A percentile compares a stretch with the other conserved stretches of the same genome.
phyloP scores from a whole-genome alignment of 2,113 vertebrate species.

The Hirundichthys speculiger region DNA sequence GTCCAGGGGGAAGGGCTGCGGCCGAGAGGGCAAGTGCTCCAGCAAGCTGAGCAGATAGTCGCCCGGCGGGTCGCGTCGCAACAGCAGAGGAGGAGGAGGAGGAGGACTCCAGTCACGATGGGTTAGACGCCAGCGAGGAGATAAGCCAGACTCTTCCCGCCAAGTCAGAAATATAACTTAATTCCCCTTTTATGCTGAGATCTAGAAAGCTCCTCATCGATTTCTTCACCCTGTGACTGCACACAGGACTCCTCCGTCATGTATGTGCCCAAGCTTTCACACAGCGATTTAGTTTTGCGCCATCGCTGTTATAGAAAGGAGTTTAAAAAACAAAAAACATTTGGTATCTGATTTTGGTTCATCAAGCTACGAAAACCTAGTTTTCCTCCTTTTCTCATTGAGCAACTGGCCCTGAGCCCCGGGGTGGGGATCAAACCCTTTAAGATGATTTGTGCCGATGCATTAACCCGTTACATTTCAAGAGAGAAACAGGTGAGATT shows the following conservation, averaged over 20 bases:
- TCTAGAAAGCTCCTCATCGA: conserved; percentile 14
- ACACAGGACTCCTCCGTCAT: conserved; percentile 16
- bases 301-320: neutral
- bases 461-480: too few species aligned
- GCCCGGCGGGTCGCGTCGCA: neutral
- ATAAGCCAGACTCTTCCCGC: conserved; percentile 50
- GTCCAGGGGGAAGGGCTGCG: conserved; percentile 77
- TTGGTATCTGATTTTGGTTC: too few species aligned
- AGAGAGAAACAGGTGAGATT: too few species aligned
- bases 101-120: conserved; percentile 30
- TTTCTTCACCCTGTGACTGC: conserved; percentile 20
- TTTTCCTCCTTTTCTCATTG: too few species aligned
- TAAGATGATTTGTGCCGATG: too few species aligned
- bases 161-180: conserved; percentile 10
- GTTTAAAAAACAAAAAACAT: too few species aligned
- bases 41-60: conserved; percentile 97
- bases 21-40: conserved; percentile 90
- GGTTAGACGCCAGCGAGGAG: conserved; percentile 20
- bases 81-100: conserved; percentile 20
- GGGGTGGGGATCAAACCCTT: too few species aligned
- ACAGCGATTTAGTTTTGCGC: conserved; percentile 1
- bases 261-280: conserved; percentile 7
- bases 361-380: too few species aligned
- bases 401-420: too few species aligned
- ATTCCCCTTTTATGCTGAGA: conserved; percentile 12